phyloP scores from a whole-genome alignment of 1,140 invertebrate species.

The Homarus americanus region DNA sequence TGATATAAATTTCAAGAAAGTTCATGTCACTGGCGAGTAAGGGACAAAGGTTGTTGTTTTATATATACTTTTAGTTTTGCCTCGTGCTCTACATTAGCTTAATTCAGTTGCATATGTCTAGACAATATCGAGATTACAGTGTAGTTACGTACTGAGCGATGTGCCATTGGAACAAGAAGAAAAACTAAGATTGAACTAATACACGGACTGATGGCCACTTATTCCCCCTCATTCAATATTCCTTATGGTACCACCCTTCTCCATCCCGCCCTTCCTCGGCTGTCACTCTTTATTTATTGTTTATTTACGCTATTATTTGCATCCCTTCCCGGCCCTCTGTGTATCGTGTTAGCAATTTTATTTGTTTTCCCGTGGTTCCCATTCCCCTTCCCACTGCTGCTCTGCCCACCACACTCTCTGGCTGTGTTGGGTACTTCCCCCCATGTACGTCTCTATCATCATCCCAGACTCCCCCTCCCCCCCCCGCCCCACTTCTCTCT shows the following conservation, averaged over 20 bases:
- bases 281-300: constrained; percentile 51
- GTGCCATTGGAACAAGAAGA: not conserved
- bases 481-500: not conserved
- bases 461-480: constrained; percentile 3
- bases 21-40: too few relatives aligned
- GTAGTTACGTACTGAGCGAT: too few relatives aligned
- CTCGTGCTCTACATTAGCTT: too few relatives aligned
- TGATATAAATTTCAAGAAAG: too few relatives aligned
- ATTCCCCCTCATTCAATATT: constrained; percentile 39
- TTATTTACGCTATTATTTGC: constrained; percentile 40
- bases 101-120: too few relatives aligned
- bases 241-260: constrained; percentile 26
- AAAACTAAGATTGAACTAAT: constrained; percentile 8
- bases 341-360: constrained; percentile 40
- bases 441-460: constrained; percentile 8
- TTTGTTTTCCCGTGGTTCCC: constrained; percentile 12
- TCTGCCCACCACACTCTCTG: not conserved
- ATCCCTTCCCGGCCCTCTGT: constrained; percentile 5
- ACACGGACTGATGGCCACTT: constrained; percentile 11
- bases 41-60: too few relatives aligned
- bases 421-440: not conserved
- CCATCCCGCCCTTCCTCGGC: constrained; percentile 34
- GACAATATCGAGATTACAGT: too few relatives aligned
- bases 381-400: not conserved
- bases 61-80: too few relatives aligned